phyloP scores from a whole-genome alignment of 1,140 invertebrate species.

The Himalopsyche phryganea region DNA sequence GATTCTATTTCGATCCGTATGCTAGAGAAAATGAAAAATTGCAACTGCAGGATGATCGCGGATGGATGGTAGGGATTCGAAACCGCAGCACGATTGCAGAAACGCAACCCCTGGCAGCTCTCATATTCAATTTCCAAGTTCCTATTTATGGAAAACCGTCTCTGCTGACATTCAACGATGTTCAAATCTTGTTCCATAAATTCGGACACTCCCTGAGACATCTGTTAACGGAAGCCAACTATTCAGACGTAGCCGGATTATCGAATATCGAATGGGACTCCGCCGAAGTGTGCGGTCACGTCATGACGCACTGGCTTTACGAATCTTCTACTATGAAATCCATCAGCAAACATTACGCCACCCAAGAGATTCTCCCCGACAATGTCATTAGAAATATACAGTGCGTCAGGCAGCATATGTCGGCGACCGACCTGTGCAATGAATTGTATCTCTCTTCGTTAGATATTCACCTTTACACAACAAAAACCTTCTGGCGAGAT shows the following conservation, averaged over 20 bases:
- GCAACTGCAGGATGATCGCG: conserved; percentile 56
- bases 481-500: conserved; percentile 75
- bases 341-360: conserved; percentile 72
- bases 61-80: conserved; percentile 67
- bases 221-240: conserved; percentile 73
- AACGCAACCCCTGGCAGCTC: conserved; percentile 67
- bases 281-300: conserved; percentile 71
- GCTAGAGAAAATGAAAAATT: conserved; percentile 62
- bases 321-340: conserved; percentile 65
- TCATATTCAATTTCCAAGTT: conserved; percentile 79
- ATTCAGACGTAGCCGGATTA: conserved; percentile 78
- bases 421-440: conserved; percentile 72
- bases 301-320: conserved; percentile 79
- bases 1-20: conserved; percentile 83
- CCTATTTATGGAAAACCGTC: conserved; percentile 61
- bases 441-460: conserved; percentile 79
- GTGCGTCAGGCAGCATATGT: conserved; percentile 66
- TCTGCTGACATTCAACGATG: conserved; percentile 71
- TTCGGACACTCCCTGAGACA: conserved; percentile 84
- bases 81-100: conserved; percentile 61
- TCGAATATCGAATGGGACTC: conserved; percentile 91
- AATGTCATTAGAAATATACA: conserved; percentile 63
- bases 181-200: conserved; percentile 73
- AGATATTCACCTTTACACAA: conserved; percentile 81
- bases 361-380: conserved; percentile 65